Evolutionary conservation across 2,113 vertebrate species (phyloP).

Genomic region (Corythaeola cristata): DNA sequence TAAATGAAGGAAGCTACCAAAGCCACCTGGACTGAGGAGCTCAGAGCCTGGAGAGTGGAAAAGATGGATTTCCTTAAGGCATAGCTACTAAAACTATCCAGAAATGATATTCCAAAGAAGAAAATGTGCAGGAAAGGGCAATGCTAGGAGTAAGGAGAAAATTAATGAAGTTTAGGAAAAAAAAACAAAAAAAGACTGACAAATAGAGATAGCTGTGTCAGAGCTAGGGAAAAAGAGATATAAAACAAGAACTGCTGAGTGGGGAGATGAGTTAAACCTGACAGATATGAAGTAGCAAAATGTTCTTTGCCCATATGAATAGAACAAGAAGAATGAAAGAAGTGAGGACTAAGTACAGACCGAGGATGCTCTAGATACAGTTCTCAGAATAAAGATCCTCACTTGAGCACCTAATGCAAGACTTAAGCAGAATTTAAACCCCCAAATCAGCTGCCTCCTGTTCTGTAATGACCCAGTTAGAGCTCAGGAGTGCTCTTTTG

Average conservation of each 20-base stretch:
- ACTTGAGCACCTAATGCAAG: not conserved
- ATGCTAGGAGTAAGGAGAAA: not conserved
- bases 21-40: not conserved
- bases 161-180: not conserved
- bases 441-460: not conserved
- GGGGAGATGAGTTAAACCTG: not conserved
- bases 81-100: not conserved
- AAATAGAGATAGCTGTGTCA: not conserved
- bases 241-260: constrained; percentile 14
- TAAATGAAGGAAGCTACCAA: not conserved
- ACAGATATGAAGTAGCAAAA: not conserved
- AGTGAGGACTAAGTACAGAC: not conserved
- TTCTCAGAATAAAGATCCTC: not conserved
- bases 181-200: not conserved
- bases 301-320: not conserved
- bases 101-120: not conserved
- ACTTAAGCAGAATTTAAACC: not conserved
- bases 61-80: not conserved
- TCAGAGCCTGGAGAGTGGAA: not conserved
- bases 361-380: not conserved
- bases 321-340: not conserved
- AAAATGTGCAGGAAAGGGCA: not conserved
- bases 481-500: not conserved
- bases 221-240: not conserved
- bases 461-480: not conserved